Conservation (phyloP, 2,113 vertebrate genomes). For the Bettongia penicillata region DNA sequence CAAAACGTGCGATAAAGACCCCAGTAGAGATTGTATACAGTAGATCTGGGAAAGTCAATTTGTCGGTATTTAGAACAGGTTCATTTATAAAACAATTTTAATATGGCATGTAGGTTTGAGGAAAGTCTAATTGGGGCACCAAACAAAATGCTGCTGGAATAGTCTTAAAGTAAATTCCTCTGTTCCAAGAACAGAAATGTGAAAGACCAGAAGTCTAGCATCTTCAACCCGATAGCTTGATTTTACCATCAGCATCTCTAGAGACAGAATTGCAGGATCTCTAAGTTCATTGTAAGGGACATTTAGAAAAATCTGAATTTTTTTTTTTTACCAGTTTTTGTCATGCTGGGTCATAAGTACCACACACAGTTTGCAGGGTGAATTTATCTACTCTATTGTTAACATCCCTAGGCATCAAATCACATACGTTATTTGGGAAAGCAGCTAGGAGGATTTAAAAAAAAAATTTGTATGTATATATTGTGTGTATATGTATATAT, state of each 20-base stretch:
- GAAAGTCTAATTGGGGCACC: neutral
- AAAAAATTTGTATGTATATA: neutral
- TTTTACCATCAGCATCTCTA: neutral
- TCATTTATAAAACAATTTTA: neutral
- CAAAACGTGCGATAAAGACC: conserved; percentile 4
- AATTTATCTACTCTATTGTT: neutral
- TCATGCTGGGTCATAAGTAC: neutral
- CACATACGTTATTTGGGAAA: neutral
- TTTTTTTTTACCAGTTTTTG: neutral
- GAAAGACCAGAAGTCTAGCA: neutral
- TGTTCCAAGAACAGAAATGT: neutral
- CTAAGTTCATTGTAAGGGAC: neutral
- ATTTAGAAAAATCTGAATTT: neutral
- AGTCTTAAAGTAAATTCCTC: neutral
- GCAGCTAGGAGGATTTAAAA: neutral
- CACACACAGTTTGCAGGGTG: neutral
- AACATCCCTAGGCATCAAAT: neutral
- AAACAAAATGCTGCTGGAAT: neutral
- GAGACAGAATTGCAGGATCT: conserved; percentile 24
- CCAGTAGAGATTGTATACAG: neutral
- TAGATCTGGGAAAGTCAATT: neutral
- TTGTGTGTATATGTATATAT: neutral
- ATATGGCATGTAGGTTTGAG: neutral
- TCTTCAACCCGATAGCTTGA: neutral
- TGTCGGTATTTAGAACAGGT: neutral